Percentiles rank a stretch among this genome's conserved stretches.
Conservation (phyloP, 2,888 invertebrate genomes). For the Diplolepis rosae region DNA sequence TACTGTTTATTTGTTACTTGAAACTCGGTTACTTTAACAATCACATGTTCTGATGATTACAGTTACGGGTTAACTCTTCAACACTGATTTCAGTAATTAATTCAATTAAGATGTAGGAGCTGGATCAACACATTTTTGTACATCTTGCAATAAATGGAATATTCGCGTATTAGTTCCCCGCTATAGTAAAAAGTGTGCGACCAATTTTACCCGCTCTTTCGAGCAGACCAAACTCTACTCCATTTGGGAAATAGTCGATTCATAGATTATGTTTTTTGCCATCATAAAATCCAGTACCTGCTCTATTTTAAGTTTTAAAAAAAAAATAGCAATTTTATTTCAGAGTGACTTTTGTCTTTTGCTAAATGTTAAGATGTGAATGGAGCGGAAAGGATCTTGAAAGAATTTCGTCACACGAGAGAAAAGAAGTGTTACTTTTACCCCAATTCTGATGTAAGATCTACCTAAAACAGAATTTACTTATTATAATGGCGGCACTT, state of each 20-base stretch:
- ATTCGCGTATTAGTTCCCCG: conserved; percentile 5
- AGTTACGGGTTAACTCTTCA: no score
- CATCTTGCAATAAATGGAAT: background rate
- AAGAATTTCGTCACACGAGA: background rate
- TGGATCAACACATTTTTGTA: conserved; percentile 22
- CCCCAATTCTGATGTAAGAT: no score
- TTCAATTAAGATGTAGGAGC: background rate
- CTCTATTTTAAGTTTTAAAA: background rate
- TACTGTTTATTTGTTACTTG: no score
- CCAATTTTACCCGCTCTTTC: conserved; percentile 12
- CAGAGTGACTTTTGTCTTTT: background rate
- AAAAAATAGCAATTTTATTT: background rate
- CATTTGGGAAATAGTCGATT: conserved; percentile 7
- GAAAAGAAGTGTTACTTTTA: no score
- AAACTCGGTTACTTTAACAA: no score
- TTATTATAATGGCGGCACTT: no score
- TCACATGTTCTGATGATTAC: no score
- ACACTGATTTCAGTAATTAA: background rate
- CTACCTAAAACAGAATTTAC: no score
- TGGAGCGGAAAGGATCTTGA: background rate
- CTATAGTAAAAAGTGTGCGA: background rate
- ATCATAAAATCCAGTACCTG: background rate
- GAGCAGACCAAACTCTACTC: conserved; percentile 5
- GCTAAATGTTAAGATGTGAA: background rate
- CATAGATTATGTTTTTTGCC: background rate